Conservation (phyloP, 2,888 invertebrate species). For the Erpobdella octoculata region DNA sequence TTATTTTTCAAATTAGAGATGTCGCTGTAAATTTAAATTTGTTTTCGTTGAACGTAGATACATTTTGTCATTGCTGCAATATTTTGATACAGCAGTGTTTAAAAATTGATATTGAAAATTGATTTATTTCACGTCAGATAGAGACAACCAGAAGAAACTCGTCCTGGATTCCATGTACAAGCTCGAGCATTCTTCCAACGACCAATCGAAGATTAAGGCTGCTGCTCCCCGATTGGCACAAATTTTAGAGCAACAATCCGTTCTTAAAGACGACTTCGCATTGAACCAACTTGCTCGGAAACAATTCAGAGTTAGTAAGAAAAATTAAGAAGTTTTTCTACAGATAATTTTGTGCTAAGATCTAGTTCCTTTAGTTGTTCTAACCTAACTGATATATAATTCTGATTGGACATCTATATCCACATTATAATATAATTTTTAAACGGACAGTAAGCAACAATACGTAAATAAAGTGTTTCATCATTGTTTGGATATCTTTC, state of each 20-base stretch:
- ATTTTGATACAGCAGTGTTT: background rate
- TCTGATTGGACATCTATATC: too few relatives aligned
- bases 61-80: background rate
- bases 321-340: background rate
- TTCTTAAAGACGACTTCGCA: conserved; percentile 84
- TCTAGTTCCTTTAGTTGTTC: background rate
- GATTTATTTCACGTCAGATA: conserved; percentile 58
- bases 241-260: conserved; percentile 68
- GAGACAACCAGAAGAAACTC: conserved; percentile 70
- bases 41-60: background rate
- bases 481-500: background rate
- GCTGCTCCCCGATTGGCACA: conserved; percentile 57
- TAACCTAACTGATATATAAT: background rate
- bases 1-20: background rate
- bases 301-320: conserved; percentile 77
- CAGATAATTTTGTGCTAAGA: too few relatives aligned
- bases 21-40: background rate
- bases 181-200: conserved; percentile 81
- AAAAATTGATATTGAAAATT: background rate
- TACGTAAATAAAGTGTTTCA: too few relatives aligned
- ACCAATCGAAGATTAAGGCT: conserved; percentile 40
- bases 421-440: too few relatives aligned
- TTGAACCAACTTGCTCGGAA: conserved; percentile 77
- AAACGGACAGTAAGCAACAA: too few relatives aligned
- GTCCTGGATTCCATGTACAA: conserved; percentile 97